Percentiles rank a stretch among this genome's conserved stretches.
phyloP scores from a whole-genome alignment of 2,888 invertebrate genomes.

The Temnothorax unifasciatus region DNA sequence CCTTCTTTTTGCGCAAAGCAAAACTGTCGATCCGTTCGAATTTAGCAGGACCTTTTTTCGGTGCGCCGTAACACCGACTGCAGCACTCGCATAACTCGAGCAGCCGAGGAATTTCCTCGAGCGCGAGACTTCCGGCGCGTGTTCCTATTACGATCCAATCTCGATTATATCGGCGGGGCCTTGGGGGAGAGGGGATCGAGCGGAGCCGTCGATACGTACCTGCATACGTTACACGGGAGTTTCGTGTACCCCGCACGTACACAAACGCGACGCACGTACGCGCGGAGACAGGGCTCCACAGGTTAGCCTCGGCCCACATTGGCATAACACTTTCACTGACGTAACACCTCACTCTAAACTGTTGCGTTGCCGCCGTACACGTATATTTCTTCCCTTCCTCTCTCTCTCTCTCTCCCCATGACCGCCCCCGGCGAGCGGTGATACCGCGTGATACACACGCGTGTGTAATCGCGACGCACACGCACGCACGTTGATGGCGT shows the following conservation, averaged over 20 bases:
- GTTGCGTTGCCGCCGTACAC: conserved; percentile 82
- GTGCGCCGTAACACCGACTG: neutral
- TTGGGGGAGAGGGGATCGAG: neutral
- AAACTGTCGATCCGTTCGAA: neutral
- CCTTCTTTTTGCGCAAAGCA: neutral
- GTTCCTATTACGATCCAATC: conserved; percentile 71
- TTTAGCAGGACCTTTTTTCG: neutral
- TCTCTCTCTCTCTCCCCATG: conserved; percentile 46
- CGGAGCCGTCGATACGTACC: conserved; percentile 34
- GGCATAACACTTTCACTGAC: conserved; percentile 86
- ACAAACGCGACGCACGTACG: conserved; percentile 58
- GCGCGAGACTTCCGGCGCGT: conserved; percentile 76
- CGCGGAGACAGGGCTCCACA: conserved; percentile 85
- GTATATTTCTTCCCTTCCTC: conserved; percentile 69
- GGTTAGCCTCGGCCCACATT: conserved; percentile 86
- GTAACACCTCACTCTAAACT: conserved; percentile 86
- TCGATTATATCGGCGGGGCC: conserved; percentile 65
- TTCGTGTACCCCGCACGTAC: conserved; percentile 68
- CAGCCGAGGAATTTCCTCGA: conserved; percentile 51
- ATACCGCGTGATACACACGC: conserved; percentile 16
- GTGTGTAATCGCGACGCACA: conserved; percentile 3
- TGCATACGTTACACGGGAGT: conserved; percentile 60
- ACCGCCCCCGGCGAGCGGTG: conserved; percentile 30
- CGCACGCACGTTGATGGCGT: neutral
- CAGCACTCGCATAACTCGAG: conserved; percentile 21